Evolutionary conservation across 2,797 vertebrate species (phyloP), one percentile per base, ranked within the genome.

Genomic region (Neostethus bicornis): DNA sequence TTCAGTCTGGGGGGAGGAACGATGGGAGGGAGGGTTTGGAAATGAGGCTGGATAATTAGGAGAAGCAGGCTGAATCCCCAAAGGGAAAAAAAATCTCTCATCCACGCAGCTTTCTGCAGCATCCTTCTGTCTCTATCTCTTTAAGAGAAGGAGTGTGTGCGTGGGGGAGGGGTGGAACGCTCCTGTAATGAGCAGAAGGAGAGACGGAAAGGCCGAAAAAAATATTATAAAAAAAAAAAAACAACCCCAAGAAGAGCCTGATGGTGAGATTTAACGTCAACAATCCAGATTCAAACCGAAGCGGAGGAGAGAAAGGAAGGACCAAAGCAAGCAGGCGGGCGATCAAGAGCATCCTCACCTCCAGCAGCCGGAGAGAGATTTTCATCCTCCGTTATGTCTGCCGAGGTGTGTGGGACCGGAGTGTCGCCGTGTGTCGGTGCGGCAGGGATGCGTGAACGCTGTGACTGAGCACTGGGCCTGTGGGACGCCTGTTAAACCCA

Each of bases 111-210:
- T 59, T 52, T 59, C 73, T 63, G 66, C 65, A 65, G 42, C 71
- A 74, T 79, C 79, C 62, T 87, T 91, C 88, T 76, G 89, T 90
- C 90, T 89, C 93, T 95, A 93, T 93, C 91, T 85, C 94, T 96
- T 96, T 95, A 95, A 96, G 94, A 93, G 83, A 80, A 83, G 84
- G 83, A 75, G 87, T 76, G 84, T 81, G 78, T 71, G 74, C 56
- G 73, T 86, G 85, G 84, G 87, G 84, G 91, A 89, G 89, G 89
- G 85, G 82, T 70, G 87, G 87, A 90, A 90, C 91, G 83, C 88
- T 86, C 90, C 92, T 93, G 92, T 89, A 85, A 86, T 90, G 78
- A 92, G 91, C 89, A 89, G 86, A 80, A 87, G 79, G 80, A 62
- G 82, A 78, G 44, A 74, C 58, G 75, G 77, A 79, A 70, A 87